Base-by-base conservation (phyloP, 92 coral and sea anemone genomes). In the Epizoanthus scotinus region DNA sequence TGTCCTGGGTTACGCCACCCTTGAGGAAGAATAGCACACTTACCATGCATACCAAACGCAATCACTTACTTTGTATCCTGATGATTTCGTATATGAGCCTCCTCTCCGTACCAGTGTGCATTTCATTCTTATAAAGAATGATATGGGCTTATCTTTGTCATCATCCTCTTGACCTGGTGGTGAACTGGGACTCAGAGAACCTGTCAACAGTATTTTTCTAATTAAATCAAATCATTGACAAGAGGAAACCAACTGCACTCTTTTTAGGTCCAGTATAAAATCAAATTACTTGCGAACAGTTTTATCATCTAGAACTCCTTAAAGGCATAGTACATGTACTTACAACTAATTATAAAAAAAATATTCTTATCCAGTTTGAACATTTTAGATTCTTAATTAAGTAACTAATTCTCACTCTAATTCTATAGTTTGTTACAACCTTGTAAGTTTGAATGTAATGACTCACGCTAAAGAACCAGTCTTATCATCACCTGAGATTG, bases 101-200 rank as follows among this genome's bases (percentile, higher is more conserved):
- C 97, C 94, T 85, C 97, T 74, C 53, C 97, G 79, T 5, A 93
- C 97, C 44, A 93, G 84, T 14, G 97, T 93, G 42, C 97, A 93
- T 82, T 93, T 93, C 97, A 93, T 93, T 70, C 97, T 86, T 55
- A 93, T 38, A 75, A 93, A 90, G 89, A 93, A 93, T 12, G 97
- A 88, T 19, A 83, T 63, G 40, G 96, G 93, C 71, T 86, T 85
- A 14, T 66, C 66, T 58, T 64, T 50, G 24, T 18, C 6, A 10
- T 83, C 61, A 6, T 1, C 9, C 0, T 34, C 79, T 15, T 22
- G 77, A 0, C 2, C 44, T 49, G 63, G 44, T 3, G 2, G 22
- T 57, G 68, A 67, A 55, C 50, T 85, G 79, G 91, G 50, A 67
- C 78, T 63, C 8, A 57, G 44, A 70, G 91, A 36, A 59, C 83